phyloP scores from a whole-genome alignment of 2,888 invertebrate species.

The Leptothorax acervorum region DNA sequence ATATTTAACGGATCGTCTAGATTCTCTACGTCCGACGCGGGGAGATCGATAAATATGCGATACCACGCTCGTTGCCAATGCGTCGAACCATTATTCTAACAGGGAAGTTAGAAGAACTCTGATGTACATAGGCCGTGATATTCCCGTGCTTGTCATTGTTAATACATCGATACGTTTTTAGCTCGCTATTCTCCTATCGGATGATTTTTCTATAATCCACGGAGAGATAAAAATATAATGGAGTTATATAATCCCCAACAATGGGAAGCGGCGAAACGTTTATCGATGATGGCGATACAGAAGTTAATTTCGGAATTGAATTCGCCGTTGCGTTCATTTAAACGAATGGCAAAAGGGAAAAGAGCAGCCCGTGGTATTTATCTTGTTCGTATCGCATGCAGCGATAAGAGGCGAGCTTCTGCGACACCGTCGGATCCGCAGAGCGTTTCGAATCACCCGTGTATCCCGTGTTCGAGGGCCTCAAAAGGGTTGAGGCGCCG shows the following conservation, averaged over 20 bases:
- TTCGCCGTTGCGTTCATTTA: not conserved
- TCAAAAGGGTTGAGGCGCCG: constrained; percentile 12
- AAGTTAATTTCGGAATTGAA: not conserved
- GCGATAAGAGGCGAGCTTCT: constrained; percentile 57
- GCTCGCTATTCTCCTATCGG: not conserved
- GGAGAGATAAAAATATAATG: not conserved
- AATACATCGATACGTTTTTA: constrained; percentile 21
- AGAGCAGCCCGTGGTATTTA: constrained; percentile 45
- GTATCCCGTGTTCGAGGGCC: constrained; percentile 10
- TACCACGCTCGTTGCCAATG: constrained; percentile 31
- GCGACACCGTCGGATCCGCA: constrained; percentile 50
- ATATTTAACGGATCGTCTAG: constrained; percentile 54
- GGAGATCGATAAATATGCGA: constrained; percentile 39
- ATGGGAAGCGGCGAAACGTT: not conserved
- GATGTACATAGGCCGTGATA: not conserved
- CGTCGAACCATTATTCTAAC: constrained; percentile 24
- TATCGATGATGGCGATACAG: not conserved
- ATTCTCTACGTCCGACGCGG: constrained; percentile 32
- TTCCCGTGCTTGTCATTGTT: constrained; percentile 7
- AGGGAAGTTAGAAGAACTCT: constrained; percentile 27
- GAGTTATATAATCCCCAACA: not conserved
- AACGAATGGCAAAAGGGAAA: not conserved
- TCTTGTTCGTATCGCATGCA: constrained; percentile 63
- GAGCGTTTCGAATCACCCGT: constrained; percentile 23
- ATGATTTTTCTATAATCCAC: not conserved